Percentiles rank a stretch among this genome's conserved stretches.
These are phyloP conservation scores for Thymallus thymallus DNA, from an alignment of 2,113 vertebrate species.

Conservation along the genomic window DNA sequence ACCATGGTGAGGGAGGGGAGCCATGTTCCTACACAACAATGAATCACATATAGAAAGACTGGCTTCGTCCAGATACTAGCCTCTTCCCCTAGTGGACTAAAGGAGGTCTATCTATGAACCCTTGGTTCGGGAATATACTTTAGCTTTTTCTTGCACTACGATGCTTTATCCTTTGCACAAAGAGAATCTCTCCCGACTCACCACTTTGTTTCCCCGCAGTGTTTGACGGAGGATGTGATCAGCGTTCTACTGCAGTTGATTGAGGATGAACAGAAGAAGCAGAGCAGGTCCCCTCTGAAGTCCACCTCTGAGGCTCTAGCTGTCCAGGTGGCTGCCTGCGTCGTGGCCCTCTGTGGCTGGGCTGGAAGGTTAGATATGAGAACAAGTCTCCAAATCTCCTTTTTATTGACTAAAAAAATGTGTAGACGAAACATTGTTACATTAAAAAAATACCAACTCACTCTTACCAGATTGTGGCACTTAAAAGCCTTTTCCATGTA, in stretches of 20 bases:
- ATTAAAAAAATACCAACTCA: too few relatives aligned
- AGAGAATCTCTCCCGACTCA: neutral
- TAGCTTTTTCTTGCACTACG: neutral
- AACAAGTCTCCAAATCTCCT: neutral
- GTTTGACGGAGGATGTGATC: constrained; percentile 85
- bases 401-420: neutral
- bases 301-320: constrained; percentile 70
- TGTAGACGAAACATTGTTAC: neutral
- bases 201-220: constrained; percentile 60
- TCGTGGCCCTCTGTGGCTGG: constrained; percentile 92
- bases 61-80: too few relatives aligned
- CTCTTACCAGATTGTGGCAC: too few relatives aligned
- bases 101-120: neutral
- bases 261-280: constrained; percentile 79
- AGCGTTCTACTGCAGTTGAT: constrained; percentile 81
- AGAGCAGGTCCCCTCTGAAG: constrained; percentile 32
- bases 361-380: constrained; percentile 76
- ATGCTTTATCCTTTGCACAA: neutral
- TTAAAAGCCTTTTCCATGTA: too few relatives aligned
- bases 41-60: too few relatives aligned
- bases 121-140: neutral
- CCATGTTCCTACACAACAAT: neutral
- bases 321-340: constrained; percentile 85
- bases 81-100: too few relatives aligned
- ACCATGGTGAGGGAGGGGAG: constrained; percentile 77